phyloP scores from a whole-genome alignment of 2,888 invertebrate genomes.

The Athrips mouffetella region DNA sequence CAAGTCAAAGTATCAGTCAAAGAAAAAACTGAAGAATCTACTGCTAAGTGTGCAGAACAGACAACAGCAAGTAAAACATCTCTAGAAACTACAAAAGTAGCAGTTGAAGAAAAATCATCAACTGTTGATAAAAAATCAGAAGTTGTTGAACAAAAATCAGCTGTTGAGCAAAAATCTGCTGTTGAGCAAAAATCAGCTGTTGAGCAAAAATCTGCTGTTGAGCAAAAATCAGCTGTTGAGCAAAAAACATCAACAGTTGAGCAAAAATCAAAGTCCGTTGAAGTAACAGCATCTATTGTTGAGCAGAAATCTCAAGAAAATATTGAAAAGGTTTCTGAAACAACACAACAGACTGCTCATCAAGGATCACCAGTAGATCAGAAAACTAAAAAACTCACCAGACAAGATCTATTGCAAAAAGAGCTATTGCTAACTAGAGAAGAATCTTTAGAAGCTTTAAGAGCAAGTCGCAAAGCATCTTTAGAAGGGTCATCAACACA shows the following conservation, averaged over 20 bases:
- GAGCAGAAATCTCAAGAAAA: conserved; percentile 34
- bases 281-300: conserved; percentile 14
- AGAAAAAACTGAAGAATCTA: conserved; percentile 8
- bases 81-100: neutral
- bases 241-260: conserved; percentile 4
- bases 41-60: neutral
- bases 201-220: conserved; percentile 1
- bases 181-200: neutral
- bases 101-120: neutral
- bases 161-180: neutral
- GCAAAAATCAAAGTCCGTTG: conserved; percentile 9
- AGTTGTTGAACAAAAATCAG: neutral
- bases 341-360: conserved; percentile 20
- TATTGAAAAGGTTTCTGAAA: conserved; percentile 29
- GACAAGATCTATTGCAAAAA: conserved; percentile 28
- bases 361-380: neutral
- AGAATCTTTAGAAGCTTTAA: conserved; percentile 16
- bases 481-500: conserved; percentile 5
- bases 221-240: conserved; percentile 5
- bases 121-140: neutral
- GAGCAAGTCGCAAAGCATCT: conserved; percentile 12
- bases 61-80: conserved; percentile 1
- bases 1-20: conserved; percentile 1
- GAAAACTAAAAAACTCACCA: conserved; percentile 25
- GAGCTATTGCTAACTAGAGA: conserved; percentile 18